Conservation (phyloP, 2,113 vertebrate genomes). For the Phalacrocorax brasilianus region DNA sequence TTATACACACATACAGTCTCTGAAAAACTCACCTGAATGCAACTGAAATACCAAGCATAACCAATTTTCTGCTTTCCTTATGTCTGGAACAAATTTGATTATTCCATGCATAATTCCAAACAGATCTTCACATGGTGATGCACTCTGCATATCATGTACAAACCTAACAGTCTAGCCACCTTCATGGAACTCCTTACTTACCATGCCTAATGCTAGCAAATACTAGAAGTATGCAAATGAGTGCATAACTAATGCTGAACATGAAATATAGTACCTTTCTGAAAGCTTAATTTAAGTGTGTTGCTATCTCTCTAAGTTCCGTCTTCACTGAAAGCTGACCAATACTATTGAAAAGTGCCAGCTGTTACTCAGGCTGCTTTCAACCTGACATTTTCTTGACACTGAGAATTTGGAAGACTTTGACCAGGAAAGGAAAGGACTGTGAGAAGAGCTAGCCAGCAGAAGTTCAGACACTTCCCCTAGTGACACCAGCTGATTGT, state of each 20-base stretch:
- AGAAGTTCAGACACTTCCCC: not conserved
- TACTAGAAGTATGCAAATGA: not conserved
- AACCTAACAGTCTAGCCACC: not conserved
- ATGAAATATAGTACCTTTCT: not conserved
- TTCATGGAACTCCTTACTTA: not conserved
- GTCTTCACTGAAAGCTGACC: not conserved
- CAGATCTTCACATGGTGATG: not conserved
- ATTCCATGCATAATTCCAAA: conserved; percentile 12
- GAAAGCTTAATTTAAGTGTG: not conserved
- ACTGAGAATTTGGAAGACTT: not conserved
- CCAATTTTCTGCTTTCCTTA: conserved; percentile 5
- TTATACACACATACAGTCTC: not conserved
- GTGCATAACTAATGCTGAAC: not conserved
- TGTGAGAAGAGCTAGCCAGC: not conserved
- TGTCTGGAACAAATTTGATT: conserved; percentile 25
- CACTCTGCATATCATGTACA: not conserved
- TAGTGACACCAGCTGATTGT: not conserved
- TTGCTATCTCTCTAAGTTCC: not conserved
- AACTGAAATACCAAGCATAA: not conserved
- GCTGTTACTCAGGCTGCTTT: not conserved
- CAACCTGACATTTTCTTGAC: not conserved
- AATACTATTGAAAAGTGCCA: not conserved
- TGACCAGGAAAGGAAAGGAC: not conserved
- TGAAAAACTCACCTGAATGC: conserved; percentile 1
- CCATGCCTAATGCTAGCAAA: not conserved